Base-by-base conservation (phyloP, 2,113 vertebrate species). In the Carlito syrichta region DNA sequence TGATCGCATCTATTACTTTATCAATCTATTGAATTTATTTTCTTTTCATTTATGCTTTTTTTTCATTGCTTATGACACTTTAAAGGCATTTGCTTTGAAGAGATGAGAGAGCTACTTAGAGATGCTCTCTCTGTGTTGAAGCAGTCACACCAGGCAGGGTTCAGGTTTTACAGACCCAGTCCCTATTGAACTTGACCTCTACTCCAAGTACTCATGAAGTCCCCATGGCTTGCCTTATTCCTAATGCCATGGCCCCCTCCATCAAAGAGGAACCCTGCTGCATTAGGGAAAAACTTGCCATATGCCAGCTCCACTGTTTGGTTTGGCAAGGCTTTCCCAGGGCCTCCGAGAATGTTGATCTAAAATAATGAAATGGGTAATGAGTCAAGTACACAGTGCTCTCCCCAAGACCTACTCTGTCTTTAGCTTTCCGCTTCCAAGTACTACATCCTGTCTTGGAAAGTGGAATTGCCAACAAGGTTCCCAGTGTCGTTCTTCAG, bases 391-490 rank as follows among this genome's bases (percentile, higher is more conserved):
- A 93, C 48, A 32, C 40, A 74, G 54, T 74, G 66, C 58, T 74
- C 3, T 2, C 56, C 32, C 86, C 60, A n/a, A 93, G 73, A 94
- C 66, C 86, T 73, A 1, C 84, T 89, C 83, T 58, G 63, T 94
- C 90, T 78, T 66, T 30, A 52, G 43, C 66, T 45, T 85, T 88
- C 48, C 43, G 32, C 58, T 97, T 97, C 94, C 93, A 96, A 83
- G 71, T 35, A 56, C 82, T 74, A 85, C 30, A 73, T 89, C 69
- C 89, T 94, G 89, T 76, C 91, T 91, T 93, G 89, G 76, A 91
- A 78, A 89, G 68, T 19, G 17, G 20, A 86, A 50, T 62, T 94
- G 69, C 81, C 88, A 96, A 3, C 40, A 78, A 79, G 48, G 66
- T 60, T 89, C 77, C 68, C 76, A 38, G 23, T 63, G 60, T 40